Percentiles rank a stretch among this genome's conserved stretches.
These are phyloP conservation scores for Linepithema humile DNA, from an alignment of 1,140 invertebrate species.

Conservation along the genomic window DNA sequence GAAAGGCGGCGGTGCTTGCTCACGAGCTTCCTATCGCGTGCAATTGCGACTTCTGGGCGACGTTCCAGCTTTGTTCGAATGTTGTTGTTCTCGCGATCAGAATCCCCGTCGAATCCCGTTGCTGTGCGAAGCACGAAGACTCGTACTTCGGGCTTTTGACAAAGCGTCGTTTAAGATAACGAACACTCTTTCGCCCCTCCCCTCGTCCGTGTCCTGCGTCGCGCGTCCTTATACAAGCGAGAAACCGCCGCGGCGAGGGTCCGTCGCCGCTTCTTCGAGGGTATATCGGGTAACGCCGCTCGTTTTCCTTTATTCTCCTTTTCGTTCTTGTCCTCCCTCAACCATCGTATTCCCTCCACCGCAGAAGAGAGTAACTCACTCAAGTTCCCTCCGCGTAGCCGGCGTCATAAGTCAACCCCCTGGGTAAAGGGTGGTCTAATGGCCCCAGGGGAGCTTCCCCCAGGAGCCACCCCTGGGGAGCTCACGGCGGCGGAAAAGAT, in stretches of 20 bases:
- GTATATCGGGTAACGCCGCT: constrained; percentile 33
- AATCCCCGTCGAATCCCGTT: neutral
- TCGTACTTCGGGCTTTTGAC: constrained; percentile 15
- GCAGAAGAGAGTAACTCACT: constrained; percentile 71
- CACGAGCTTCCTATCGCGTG: constrained; percentile 60
- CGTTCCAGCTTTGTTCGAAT: constrained; percentile 40
- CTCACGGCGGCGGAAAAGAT: neutral
- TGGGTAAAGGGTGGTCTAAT: constrained; percentile 70
- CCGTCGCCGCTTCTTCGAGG: neutral
- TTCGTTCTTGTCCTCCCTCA: neutral
- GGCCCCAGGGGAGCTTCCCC: constrained; percentile 58
- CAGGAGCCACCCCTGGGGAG: neutral
- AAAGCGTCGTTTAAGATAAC: constrained; percentile 50
- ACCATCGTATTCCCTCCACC: neutral
- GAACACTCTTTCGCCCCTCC: neutral
- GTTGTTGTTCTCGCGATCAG: constrained; percentile 22
- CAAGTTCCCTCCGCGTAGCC: constrained; percentile 57
- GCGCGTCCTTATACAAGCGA: neutral
- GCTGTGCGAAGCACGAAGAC: neutral
- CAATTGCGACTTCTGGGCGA: constrained; percentile 44
- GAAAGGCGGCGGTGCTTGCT: constrained; percentile 60
- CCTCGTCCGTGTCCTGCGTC: neutral
- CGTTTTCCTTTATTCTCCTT: constrained; percentile 20
- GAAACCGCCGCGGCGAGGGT: constrained; percentile 21
- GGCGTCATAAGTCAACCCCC: constrained; percentile 73